Evolutionary conservation across 2,113 vertebrate species (phyloP), one percentile per base, ranked within the genome.

Genomic region (Seriola rivoliana): DNA sequence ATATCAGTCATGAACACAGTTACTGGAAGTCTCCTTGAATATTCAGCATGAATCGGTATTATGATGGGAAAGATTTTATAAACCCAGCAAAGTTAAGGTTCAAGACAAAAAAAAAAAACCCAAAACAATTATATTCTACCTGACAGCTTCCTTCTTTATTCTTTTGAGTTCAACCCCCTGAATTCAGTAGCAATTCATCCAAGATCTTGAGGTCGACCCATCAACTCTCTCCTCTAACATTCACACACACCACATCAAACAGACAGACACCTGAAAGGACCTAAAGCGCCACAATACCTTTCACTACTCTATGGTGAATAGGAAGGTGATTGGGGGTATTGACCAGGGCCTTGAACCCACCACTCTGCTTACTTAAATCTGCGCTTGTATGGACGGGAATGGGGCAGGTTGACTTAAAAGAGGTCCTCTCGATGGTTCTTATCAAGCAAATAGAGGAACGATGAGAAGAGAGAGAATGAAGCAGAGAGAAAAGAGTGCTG

Each of bases 401-500:
- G 52, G 80, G 80, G 79, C 90, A 81, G 88, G 80, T 65, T 76
- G 91, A 91, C 93, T 92, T 90, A 86, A 89, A 88, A 90, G 78
- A 77, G 70, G 46, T 84, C 80, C 82, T 78, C 75, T 69, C 34
- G 48, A 88, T 70, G 80, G 84, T 84, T 92, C 89, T 93, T 94
- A 93, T 93, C 93, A 92, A 91, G 90, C 93, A 93, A 91, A 94
- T 82, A 85, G 88, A 90, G 87, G 77, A 82, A 75, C 86, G 75
- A 85, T 10, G 74, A 63, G 70, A 68, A 76, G 73, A 75, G 67
- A 80, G 78, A 82, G 80, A 84, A 84, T 73, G 93, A 95, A 93
- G 91, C 94, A 94, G 80, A 89, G 84, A 89, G 89, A 96, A 96
- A 95, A 92, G 96, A 95, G 89, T 81, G 94, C 94, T 93, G 89